Conservation (phyloP, 2,888 invertebrate species). For the Cryptosula pallasiana region DNA sequence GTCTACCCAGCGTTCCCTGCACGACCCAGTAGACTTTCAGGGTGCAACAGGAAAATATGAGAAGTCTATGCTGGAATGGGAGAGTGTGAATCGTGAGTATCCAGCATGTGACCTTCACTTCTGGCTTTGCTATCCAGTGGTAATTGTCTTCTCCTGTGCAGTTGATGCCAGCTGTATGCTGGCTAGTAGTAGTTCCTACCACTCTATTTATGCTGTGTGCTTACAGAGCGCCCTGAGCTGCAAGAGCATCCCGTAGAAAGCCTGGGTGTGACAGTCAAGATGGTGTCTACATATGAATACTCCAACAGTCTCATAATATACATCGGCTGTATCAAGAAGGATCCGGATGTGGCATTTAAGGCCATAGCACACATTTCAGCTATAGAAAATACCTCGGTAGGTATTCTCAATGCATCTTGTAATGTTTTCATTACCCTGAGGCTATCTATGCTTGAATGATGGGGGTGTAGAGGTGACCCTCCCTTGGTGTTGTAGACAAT, state of each 20-base stretch:
- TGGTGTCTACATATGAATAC: conserved; percentile 39
- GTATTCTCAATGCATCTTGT: no score
- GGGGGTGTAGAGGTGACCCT: no score
- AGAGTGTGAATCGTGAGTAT: conserved; percentile 35
- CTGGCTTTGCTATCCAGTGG: no score
- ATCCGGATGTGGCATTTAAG: conserved; percentile 2
- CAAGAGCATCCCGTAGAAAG: conserved; percentile 30
- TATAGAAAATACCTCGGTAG: neutral
- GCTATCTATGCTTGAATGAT: no score
- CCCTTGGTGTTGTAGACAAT: conserved; percentile 7
- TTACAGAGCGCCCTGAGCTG: conserved; percentile 27
- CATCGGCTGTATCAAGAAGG: conserved; percentile 24
- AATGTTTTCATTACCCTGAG: no score
- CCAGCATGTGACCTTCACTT: no score
- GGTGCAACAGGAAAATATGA: conserved; percentile 36
- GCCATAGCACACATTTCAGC: neutral
- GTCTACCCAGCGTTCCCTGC: conserved; percentile 42
- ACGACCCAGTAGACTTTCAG: conserved; percentile 42
- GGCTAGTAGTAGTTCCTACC: no score
- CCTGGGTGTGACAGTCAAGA: conserved; percentile 32
- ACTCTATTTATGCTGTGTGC: no score
- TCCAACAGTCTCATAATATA: conserved; percentile 32
- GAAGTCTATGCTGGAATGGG: conserved; percentile 34
- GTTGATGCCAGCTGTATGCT: no score
- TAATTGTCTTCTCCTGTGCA: no score